Percentiles rank a stretch among this genome's conserved stretches.
phyloP scores from a whole-genome alignment of 2,888 invertebrate genomes.

The Phyllotreta striolata region DNA sequence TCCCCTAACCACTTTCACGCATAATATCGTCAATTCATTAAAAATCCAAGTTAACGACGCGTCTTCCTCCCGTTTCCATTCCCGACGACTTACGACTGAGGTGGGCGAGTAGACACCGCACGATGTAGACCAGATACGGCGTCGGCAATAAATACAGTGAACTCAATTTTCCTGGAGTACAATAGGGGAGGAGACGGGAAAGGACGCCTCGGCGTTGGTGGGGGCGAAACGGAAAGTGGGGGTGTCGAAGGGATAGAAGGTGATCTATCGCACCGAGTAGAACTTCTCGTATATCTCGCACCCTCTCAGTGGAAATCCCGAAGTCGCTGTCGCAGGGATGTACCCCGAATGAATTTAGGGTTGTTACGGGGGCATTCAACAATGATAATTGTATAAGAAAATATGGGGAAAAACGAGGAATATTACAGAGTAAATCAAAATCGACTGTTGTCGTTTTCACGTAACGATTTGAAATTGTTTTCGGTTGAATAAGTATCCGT shows the following conservation, averaged over 20 bases:
- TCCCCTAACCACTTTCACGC: too few relatives aligned
- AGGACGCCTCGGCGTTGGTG: constrained; percentile 10
- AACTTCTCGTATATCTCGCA: constrained; percentile 49
- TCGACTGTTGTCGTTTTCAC: neutral
- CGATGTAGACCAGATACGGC: constrained; percentile 53
- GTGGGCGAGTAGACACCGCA: neutral
- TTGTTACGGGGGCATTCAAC: neutral
- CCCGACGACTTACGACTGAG: too few relatives aligned
- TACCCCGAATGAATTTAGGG: neutral
- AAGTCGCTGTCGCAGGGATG: constrained; percentile 32
- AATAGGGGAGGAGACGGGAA: constrained; percentile 43
- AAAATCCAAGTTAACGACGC: too few relatives aligned
- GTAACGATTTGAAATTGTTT: neutral
- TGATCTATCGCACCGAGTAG: constrained; percentile 55
- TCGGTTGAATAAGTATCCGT: neutral
- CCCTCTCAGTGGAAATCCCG: constrained; percentile 50
- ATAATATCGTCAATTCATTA: too few relatives aligned
- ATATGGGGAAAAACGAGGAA: neutral
- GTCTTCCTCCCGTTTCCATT: too few relatives aligned
- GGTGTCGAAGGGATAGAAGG: constrained; percentile 42
- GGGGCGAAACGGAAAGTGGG: neutral
- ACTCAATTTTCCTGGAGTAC: constrained; percentile 58
- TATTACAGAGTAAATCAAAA: too few relatives aligned
- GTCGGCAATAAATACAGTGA: constrained; percentile 57
- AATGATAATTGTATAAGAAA: neutral